These are phyloP conservation scores for Esox masquinongy DNA, from an alignment of 2,797 vertebrate species.

Conservation along the genomic window DNA sequence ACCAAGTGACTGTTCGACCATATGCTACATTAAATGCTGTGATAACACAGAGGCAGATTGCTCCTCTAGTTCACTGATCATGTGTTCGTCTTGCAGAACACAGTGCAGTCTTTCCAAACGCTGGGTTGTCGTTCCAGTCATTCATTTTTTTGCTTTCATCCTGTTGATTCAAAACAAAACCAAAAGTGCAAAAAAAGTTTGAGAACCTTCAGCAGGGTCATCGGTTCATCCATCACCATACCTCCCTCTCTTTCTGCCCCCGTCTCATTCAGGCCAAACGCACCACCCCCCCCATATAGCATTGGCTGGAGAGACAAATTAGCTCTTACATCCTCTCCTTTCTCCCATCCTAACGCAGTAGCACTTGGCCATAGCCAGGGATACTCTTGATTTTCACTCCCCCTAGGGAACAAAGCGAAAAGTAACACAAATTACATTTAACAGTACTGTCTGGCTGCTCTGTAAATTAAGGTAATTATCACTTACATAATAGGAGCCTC, in stretches of 20 bases:
- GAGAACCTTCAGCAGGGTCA: neutral
- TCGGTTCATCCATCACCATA: neutral
- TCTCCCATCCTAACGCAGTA: neutral
- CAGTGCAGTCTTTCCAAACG: neutral
- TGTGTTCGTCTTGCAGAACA: neutral
- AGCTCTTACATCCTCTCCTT: neutral
- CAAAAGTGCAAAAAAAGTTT: neutral
- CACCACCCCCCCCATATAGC: neutral
- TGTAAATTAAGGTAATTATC: slow-evolving; percentile 23
- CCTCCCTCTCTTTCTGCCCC: neutral
- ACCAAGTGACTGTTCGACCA: neutral
- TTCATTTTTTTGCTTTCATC: neutral
- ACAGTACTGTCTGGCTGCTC: slow-evolving; percentile 17
- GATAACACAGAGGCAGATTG: neutral
- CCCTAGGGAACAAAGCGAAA: slow-evolving; percentile 15
- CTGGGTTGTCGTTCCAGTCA: neutral
- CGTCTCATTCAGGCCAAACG: neutral
- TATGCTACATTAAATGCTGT: neutral
- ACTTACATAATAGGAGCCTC: slow-evolving; percentile 16
- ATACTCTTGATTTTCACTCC: slow-evolving; percentile 11
- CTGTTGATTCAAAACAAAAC: neutral
- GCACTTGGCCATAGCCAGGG: slow-evolving; percentile 1
- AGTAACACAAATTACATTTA: slow-evolving; percentile 18
- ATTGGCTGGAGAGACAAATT: neutral
- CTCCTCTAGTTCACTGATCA: neutral